These are phyloP conservation scores for Sicus ferrugineus DNA, from an alignment of 2,888 invertebrate species.

Conservation along the genomic window DNA sequence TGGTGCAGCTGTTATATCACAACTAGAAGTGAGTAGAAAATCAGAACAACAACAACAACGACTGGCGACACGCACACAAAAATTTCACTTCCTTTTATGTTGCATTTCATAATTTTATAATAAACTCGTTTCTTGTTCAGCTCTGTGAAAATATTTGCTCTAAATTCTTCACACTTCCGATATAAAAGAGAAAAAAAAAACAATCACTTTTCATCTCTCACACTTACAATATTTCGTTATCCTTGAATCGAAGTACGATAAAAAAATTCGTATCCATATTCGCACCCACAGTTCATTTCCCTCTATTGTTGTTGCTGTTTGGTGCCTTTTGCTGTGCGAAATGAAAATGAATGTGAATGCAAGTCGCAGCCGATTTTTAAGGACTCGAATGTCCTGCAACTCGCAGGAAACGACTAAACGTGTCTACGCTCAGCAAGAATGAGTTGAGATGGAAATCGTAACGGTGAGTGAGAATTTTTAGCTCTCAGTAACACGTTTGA, in stretches of 20 bases:
- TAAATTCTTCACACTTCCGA: too few relatives aligned
- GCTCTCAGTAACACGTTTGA: too few relatives aligned
- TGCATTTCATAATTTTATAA: too few relatives aligned
- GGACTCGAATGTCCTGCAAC: slow-evolving; percentile 30
- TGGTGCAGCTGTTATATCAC: slow-evolving; percentile 28
- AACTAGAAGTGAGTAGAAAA: not conserved
- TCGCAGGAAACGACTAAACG: slow-evolving; percentile 30
- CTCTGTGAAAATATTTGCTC: too few relatives aligned
- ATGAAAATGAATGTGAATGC: slow-evolving; percentile 26
- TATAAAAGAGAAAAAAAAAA: too few relatives aligned
- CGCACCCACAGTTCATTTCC: slow-evolving; percentile 6
- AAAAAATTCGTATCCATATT: not conserved
- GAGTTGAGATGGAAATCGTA: not conserved
- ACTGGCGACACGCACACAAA: too few relatives aligned
- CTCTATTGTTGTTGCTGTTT: slow-evolving; percentile 22
- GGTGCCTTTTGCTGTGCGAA: slow-evolving; percentile 31
- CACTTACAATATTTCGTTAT: slow-evolving; percentile 5
- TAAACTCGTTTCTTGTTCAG: too few relatives aligned
- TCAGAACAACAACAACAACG: not conserved
- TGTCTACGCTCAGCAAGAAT: not conserved
- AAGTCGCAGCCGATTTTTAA: slow-evolving; percentile 22
- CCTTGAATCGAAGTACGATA: not conserved
- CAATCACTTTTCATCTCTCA: too few relatives aligned
- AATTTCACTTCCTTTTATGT: too few relatives aligned
- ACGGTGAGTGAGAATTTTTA: not conserved